Evolutionary conservation across 2,888 invertebrate genomes (phyloP).

Genomic region (Zele albiditarsus): DNA sequence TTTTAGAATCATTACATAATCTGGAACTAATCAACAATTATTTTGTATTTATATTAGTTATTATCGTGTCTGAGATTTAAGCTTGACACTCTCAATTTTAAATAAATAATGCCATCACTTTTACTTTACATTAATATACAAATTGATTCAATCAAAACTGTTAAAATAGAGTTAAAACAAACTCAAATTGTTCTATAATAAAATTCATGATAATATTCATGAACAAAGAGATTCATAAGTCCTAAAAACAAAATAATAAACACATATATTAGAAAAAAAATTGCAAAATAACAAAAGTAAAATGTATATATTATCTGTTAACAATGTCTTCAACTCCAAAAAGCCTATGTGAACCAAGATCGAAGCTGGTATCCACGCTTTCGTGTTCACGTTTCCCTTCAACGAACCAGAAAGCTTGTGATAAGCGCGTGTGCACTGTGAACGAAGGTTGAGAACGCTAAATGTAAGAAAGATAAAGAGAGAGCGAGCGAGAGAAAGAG

Average conservation of each 20-base stretch:
- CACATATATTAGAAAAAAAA: not conserved
- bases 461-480: not conserved
- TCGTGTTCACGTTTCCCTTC: not conserved
- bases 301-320: conserved; percentile 4
- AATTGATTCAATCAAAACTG: too few species aligned
- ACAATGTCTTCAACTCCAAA: not conserved
- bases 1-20: too few species aligned
- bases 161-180: too few species aligned
- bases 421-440: conserved; percentile 21
- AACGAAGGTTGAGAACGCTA: not conserved
- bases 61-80: too few species aligned
- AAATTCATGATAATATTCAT: too few species aligned
- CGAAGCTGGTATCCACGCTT: not conserved
- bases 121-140: too few species aligned
- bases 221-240: too few species aligned
- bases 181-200: too few species aligned
- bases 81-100: too few species aligned
- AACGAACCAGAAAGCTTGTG: conserved; percentile 35
- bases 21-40: too few species aligned
- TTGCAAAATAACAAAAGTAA: not conserved
- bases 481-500: not conserved
- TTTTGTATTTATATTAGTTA: too few species aligned
- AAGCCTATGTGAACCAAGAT: not conserved
- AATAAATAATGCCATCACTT: too few species aligned
- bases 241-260: not conserved